Base-by-base conservation (phyloP, 2,113 vertebrate genomes). In the Nicator chloris region DNA sequence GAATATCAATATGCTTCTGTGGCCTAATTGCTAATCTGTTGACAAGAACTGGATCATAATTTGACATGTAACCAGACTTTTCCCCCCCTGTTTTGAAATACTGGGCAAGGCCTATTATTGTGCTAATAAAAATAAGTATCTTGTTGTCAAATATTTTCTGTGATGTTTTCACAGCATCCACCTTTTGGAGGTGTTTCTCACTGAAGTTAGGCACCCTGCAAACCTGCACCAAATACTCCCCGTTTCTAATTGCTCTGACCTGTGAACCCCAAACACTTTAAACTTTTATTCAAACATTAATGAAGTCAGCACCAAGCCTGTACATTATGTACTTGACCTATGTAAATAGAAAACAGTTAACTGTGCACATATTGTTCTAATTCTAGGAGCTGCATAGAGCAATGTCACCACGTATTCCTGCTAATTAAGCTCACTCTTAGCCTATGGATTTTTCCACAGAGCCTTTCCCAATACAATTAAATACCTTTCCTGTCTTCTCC, bases 11-110 rank as follows among this genome's bases (percentile, higher is more conserved):
- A 86, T 47, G 56, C 27, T 90, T 78, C 44, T 73, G 40, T 94
- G 60, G 76, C 59, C 88, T 86, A 86, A 92, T 88, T 88, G 45
- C 50, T 90, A 82, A 85, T 94, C 69, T 61, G 66, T 95, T 94
- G 90, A 88, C 79, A 92, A 95, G 79, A 80, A 66, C 37, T 86
- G 71, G 86, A 86, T 86, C 27, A 73, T 30, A 86, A 93, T 63
- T 81, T 88, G 88, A 92, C 39, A 54, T 40, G 42, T 83, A 81
- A 90, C 27, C 14, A 82, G 50, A 37, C 10, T 30, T 65, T 56
- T 53, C 16, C 9, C 6, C 16, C 27, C 14, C 11, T 19, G 9
- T 59, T 92, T 83, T 88, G 75, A 69, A 83, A 50, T 3, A 83
- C 33, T 51, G 30, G 83, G 9, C 15, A 20, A 37, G 44, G 7